These are phyloP conservation scores for Acanthurus lineatus DNA, from an alignment of 2,797 vertebrate species.

Conservation along the genomic window DNA sequence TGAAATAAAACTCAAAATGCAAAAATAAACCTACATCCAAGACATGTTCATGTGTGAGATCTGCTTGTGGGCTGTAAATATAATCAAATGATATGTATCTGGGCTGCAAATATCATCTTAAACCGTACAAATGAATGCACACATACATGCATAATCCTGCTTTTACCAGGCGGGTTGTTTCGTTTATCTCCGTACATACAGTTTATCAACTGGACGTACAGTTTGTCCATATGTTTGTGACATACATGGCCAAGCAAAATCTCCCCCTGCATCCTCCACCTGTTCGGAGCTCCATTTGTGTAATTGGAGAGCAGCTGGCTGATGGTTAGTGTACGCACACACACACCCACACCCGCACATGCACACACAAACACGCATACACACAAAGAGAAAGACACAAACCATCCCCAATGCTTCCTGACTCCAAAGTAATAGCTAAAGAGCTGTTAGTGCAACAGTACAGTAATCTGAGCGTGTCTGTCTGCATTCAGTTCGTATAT, in stretches of 20 bases:
- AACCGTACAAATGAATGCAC: slow-evolving; percentile 28
- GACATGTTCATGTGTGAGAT: slow-evolving; percentile 30
- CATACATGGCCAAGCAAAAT: slow-evolving; percentile 36
- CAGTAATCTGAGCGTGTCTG: slow-evolving; percentile 40
- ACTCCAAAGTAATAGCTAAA: slow-evolving; percentile 58
- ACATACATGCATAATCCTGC: not conserved
- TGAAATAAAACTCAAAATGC: slow-evolving; percentile 11
- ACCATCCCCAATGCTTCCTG: slow-evolving; percentile 34
- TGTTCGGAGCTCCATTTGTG: slow-evolving; percentile 71
- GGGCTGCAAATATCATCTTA: slow-evolving; percentile 54
- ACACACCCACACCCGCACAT: slow-evolving; percentile 20
- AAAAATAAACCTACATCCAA: slow-evolving; percentile 42
- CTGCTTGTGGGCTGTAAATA: slow-evolving; percentile 53
- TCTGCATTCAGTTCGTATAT: slow-evolving; percentile 18
- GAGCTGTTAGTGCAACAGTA: slow-evolving; percentile 52
- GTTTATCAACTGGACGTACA: slow-evolving; percentile 22
- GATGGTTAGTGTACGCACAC: slow-evolving; percentile 56
- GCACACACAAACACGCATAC: not conserved
- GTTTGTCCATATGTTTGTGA: slow-evolving; percentile 41
- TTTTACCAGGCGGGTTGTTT: slow-evolving; percentile 1
- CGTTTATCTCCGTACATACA: slow-evolving; percentile 17
- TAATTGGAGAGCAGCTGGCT: slow-evolving; percentile 73
- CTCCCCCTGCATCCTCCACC: slow-evolving; percentile 65
- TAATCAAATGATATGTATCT: slow-evolving; percentile 75
- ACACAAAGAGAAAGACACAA: not conserved